Percentiles rank a stretch among this genome's conserved stretches.
These are phyloP conservation scores for Probaryconus sp. DNA, from an alignment of 1,140 invertebrate species.

Conservation along the genomic window DNA sequence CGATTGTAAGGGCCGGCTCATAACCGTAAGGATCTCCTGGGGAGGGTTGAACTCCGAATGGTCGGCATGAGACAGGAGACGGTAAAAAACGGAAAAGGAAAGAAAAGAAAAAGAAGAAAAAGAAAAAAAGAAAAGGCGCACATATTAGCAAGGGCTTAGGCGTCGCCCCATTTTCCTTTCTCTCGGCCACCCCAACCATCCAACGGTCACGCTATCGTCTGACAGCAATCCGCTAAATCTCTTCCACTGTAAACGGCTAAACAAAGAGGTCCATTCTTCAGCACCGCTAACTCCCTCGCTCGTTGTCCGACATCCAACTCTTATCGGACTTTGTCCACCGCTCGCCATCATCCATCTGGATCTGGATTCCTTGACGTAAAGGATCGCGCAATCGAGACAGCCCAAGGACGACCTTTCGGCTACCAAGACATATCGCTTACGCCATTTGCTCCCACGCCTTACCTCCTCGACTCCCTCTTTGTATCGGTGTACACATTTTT, in stretches of 20 bases:
- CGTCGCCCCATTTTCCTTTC: slow-evolving; percentile 38
- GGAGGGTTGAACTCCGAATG: slow-evolving; percentile 34
- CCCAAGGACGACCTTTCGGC: slow-evolving; percentile 15
- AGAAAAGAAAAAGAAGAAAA: slow-evolving; percentile 16
- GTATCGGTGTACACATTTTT: slow-evolving; percentile 39
- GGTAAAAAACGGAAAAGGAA: slow-evolving; percentile 1
- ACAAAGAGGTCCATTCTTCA: slow-evolving; percentile 79
- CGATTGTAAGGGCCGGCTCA: slow-evolving; percentile 70
- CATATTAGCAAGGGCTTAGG: slow-evolving; percentile 61
- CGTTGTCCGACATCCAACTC: slow-evolving; percentile 58
- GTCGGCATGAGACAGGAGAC: background rate
- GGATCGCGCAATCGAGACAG: slow-evolving; percentile 56
- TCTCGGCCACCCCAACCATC: slow-evolving; percentile 37
- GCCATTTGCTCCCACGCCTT: slow-evolving; percentile 34
- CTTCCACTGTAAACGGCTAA: slow-evolving; percentile 79
- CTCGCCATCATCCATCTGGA: slow-evolving; percentile 76
- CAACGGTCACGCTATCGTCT: slow-evolving; percentile 68
- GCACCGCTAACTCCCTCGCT: slow-evolving; percentile 49
- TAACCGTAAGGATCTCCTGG: slow-evolving; percentile 64
- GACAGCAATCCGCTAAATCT: slow-evolving; percentile 77
- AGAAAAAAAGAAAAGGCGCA: slow-evolving; percentile 30
- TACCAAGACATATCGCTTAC: slow-evolving; percentile 23
- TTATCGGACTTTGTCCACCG: slow-evolving; percentile 75
- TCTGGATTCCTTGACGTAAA: slow-evolving; percentile 61
- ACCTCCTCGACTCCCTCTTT: slow-evolving; percentile 1